Conservation (phyloP, 2,113 vertebrate species). For the Heterotilapia buettikoferi region DNA sequence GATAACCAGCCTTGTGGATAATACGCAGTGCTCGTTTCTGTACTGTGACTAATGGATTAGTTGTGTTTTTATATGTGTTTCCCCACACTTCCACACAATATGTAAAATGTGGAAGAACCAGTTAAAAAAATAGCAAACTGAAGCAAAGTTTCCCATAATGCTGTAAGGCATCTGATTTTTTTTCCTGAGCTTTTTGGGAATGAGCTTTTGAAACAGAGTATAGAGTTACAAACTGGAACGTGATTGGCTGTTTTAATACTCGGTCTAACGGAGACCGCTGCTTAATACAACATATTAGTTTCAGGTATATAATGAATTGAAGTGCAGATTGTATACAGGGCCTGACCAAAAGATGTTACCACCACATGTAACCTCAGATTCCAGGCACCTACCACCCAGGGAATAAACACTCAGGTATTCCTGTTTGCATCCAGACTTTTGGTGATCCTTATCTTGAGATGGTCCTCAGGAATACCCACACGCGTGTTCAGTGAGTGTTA, state of each 20-base stretch:
- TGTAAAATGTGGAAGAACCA: too few relatives aligned
- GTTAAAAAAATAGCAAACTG: background rate
- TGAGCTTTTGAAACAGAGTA: background rate
- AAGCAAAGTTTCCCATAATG: slow-evolving; percentile 25
- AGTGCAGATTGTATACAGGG: background rate
- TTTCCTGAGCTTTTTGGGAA: background rate
- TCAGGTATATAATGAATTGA: background rate
- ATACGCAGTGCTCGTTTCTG: too few relatives aligned
- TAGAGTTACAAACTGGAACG: background rate
- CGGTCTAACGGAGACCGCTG: accelerated
- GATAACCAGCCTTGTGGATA: too few relatives aligned
- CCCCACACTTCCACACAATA: too few relatives aligned
- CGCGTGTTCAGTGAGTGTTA: background rate
- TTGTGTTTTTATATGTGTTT: too few relatives aligned
- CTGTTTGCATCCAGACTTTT: background rate
- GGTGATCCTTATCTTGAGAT: background rate
- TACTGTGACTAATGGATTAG: too few relatives aligned
- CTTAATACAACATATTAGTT: background rate
- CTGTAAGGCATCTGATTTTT: background rate
- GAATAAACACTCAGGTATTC: accelerated
- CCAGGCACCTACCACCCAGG: background rate
- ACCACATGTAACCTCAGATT: background rate
- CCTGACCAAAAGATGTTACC: background rate
- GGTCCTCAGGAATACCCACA: background rate
- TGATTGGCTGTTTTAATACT: background rate